Evolutionary conservation across 2,888 invertebrate genomes (phyloP).

Genomic region (Clepsis dumicolana): DNA sequence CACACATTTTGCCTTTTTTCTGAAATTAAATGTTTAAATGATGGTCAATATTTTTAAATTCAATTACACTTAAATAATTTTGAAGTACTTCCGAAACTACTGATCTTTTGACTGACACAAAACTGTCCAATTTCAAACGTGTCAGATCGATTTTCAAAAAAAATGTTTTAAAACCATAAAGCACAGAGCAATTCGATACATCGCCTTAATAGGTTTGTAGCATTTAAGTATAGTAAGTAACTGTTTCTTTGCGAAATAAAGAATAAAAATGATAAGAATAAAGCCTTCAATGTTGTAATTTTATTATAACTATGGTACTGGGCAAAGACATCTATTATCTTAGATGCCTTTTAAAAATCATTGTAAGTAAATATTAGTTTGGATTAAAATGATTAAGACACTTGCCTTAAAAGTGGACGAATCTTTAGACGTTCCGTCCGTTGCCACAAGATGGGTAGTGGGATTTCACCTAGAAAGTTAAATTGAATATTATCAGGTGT

Average conservation of each 20-base stretch:
- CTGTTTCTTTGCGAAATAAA: too few species aligned
- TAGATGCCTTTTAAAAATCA: neutral
- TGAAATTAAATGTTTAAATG: slow-evolving; percentile 45
- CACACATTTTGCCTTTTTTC: slow-evolving; percentile 68
- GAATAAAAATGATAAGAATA: too few species aligned
- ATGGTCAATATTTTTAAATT: slow-evolving; percentile 23
- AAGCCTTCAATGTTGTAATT: too few species aligned
- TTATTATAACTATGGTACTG: too few species aligned
- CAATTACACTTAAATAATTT: slow-evolving; percentile 35
- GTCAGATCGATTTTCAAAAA: slow-evolving; percentile 11
- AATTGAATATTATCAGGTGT: too few species aligned
- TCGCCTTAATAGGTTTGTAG: neutral
- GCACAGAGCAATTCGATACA: neutral
- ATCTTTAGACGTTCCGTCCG: slow-evolving; percentile 52
- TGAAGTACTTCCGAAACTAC: slow-evolving; percentile 11
- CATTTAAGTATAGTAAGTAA: too few species aligned
- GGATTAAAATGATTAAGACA: neutral
- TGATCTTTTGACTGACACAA: slow-evolving; percentile 15
- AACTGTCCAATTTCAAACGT: neutral
- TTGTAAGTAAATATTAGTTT: neutral
- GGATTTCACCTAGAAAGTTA: slow-evolving; percentile 57
- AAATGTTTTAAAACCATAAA: neutral
- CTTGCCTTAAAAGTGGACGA: neutral
- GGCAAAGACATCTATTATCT: too few species aligned
- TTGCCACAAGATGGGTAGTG: slow-evolving; percentile 74